Evolutionary conservation across 2,888 invertebrate genomes (phyloP), one percentile per base, ranked within the genome.

Genomic region (Drosophila monieri): DNA sequence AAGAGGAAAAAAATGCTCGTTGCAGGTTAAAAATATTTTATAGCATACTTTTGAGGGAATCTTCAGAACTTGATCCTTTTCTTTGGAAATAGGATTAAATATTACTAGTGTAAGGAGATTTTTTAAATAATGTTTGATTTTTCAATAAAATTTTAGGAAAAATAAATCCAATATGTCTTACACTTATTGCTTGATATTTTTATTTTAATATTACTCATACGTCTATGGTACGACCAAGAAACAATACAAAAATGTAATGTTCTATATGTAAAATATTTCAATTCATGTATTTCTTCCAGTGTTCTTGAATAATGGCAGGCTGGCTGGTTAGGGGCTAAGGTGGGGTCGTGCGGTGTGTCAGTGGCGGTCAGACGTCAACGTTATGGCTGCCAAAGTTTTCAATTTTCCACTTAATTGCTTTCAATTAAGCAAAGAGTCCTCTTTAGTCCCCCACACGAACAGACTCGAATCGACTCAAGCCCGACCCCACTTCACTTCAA

Each of bases 381-480:
- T 86, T 83, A 86, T 83, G 85, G 78, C 85, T 79, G 85, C 85
- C 84, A 84, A 84, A 84, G 84, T 84, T 84, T 84, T 84, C 84
- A 84, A 84, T 84, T 84, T 84, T 84, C 87, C 84, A 85, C 84
- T 84, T 84, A 84, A 84, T 84, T 84, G 84, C 88, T 84, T 84
- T 84, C 84, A 84, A 84, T 84, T 84, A 84, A 87, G 88, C 87
- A 85, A 87, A 84, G 84, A 84, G 84, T 78, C 69, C 84, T 84
- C 84, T 84, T 84, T 87, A 84, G 84, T 76, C 74, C 71, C 71
- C 65, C 48, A 37, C 71, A 70, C 61, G 70, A 70, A 61, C 52
- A 39, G 49, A 51, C 54, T 68, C 68, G 27, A 68, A 68, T 52
- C 51, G 14, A 65, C 67, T 59, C 41, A 25, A 30, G 61, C 30